phyloP scores from a whole-genome alignment of 2,113 vertebrate species.

The Delphinapterus leucas region DNA sequence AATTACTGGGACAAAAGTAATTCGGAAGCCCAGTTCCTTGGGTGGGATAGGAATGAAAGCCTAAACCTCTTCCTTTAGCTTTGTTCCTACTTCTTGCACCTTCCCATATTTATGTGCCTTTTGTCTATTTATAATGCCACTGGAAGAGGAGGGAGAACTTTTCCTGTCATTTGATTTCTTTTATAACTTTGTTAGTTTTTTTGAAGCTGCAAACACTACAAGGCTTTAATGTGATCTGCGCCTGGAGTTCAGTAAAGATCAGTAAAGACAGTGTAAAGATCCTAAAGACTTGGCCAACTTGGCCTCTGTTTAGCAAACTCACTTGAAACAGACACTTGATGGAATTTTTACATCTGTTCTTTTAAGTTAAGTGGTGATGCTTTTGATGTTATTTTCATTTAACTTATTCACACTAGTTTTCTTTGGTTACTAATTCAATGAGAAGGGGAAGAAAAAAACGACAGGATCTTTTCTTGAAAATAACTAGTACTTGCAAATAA shows the following conservation, averaged over 20 bases:
- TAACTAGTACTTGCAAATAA: not conserved
- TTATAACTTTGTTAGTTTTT: constrained; percentile 81
- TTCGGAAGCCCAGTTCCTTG: constrained; percentile 82
- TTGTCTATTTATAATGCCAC: constrained; percentile 92
- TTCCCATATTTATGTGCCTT: constrained; percentile 98
- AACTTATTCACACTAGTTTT: constrained; percentile 41
- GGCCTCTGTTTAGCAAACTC: constrained; percentile 72
- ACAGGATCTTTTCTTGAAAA: constrained; percentile 18
- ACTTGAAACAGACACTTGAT: not conserved
- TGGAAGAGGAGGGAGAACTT: constrained; percentile 83
- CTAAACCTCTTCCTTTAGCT: constrained; percentile 85
- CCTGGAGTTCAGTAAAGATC: constrained; percentile 68
- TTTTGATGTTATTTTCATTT: constrained; percentile 55
- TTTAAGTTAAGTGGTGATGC: not conserved
- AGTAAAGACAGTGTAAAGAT: constrained; percentile 69
- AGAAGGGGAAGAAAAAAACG: not conserved
- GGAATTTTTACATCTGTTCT: not conserved
- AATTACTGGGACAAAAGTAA: constrained; percentile 81
- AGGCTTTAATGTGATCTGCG: constrained; percentile 77
- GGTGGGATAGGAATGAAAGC: constrained; percentile 86
- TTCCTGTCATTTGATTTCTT: constrained; percentile 85
- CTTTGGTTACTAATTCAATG: not conserved
- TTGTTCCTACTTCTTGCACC: constrained; percentile 89
- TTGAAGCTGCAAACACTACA: constrained; percentile 86
- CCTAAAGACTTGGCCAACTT: constrained; percentile 61